A percentile compares a stretch with the other conserved stretches of the same genome.
These are phyloP conservation scores for Harpagifer antarcticus DNA, from an alignment of 2,797 vertebrate genomes.

Conservation along the genomic window DNA sequence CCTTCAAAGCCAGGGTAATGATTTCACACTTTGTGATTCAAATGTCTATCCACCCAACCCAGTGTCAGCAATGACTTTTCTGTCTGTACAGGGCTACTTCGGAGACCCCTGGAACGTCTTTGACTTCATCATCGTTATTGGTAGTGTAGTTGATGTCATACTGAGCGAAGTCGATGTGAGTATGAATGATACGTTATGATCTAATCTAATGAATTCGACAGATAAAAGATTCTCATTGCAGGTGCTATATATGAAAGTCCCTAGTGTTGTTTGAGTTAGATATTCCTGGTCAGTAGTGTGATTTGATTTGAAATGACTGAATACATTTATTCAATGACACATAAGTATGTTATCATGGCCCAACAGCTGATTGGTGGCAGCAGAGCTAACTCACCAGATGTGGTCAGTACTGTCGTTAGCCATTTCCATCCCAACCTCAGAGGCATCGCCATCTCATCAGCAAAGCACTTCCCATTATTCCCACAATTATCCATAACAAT, in stretches of 20 bases:
- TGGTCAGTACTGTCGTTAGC: constrained; percentile 66
- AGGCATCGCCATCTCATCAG: constrained; percentile 29
- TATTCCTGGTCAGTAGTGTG: constrained; percentile 6
- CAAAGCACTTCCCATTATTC: constrained; percentile 10
- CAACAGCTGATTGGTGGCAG: constrained; percentile 60
- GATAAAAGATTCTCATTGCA: constrained; percentile 26
- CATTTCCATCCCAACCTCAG: constrained; percentile 10
- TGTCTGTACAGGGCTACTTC: constrained; percentile 92
- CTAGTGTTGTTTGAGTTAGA: constrained; percentile 7
- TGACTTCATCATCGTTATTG: constrained; percentile 97
- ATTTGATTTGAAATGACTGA: constrained; percentile 29
- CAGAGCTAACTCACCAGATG: constrained; percentile 68
- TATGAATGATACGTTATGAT: constrained; percentile 42
- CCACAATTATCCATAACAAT: constrained; percentile 12
- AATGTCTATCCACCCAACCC: neutral
- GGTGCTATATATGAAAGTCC: constrained; percentile 11
- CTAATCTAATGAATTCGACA: neutral
- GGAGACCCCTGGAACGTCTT: constrained; percentile 99
- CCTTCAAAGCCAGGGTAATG: constrained; percentile 95
- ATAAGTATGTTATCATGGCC: constrained; percentile 54
- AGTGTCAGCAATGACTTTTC: neutral
- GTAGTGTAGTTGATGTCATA: constrained; percentile 97
- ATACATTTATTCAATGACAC: constrained; percentile 65
- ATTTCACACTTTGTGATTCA: neutral
- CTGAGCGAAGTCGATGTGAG: constrained; percentile 97